Base-by-base conservation (phyloP, 2,797 vertebrate species). In the Rhabdophis nuchalis region DNA sequence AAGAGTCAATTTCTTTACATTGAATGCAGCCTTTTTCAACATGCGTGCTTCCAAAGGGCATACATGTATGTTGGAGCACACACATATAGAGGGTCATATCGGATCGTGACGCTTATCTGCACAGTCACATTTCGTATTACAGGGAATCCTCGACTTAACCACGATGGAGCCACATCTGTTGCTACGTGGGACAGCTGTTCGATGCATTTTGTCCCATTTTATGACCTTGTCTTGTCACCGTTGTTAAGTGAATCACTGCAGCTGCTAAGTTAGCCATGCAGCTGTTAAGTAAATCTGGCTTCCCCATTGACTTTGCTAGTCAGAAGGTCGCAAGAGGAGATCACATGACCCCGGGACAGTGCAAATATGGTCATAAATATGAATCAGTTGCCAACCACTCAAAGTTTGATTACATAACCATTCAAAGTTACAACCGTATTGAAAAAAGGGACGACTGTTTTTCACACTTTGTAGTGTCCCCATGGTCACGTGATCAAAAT, bases 1-100 rank as follows among this genome's bases (percentile, higher is more conserved):
- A n/a, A 90, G 18, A 87, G 41, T 91, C 92, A 14, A 64, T 94
- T 95, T 90, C 94, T 95, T 96, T 93, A 94, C 94, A 95, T 91
- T 94, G 95, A 11, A 93, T 77, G 92, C 89, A 91, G 93, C 91
- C 95, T 94, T 93, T 56, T 36, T 86, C 32, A 10, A 57, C 0
- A 0, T 0, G 27, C 18, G 29, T 0, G 91, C 86, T 11, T 82
- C 89, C 92, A 85, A 18, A 3, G 8, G 27, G 27, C n/a, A 1
- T 1, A 58, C 72, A 0, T 7, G 18, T 18, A 27, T 29, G 5
- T 58, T 32, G 90, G 87, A 85, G 56, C 4, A 20, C 58, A 82
- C 36, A 46, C 18, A 25, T 41, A n/a, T 41, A 25, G 18, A n/a
- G 7, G 20, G 6, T 25, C 86, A 25, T 32, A 7, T 64, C 12